Conservation (phyloP, 2,113 vertebrate genomes). For the Alligator mississippiensis region DNA sequence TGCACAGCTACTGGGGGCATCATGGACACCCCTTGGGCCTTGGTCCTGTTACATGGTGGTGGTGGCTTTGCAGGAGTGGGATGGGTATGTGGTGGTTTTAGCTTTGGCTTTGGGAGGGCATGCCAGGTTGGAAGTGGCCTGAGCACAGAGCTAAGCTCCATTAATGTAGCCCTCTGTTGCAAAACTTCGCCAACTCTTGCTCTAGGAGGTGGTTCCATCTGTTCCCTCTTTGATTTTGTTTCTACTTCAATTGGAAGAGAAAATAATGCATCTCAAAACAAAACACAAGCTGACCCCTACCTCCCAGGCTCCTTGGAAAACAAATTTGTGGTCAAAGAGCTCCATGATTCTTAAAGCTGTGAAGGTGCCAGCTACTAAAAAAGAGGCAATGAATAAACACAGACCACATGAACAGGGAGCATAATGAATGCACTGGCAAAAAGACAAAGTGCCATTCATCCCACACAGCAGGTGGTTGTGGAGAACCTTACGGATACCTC, state of each 20-base stretch:
- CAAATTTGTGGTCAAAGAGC: constrained; percentile 92
- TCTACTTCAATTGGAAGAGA: neutral
- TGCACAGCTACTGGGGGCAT: too few species aligned
- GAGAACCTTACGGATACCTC: neutral
- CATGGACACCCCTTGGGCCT: too few species aligned
- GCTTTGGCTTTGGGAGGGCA: too few species aligned
- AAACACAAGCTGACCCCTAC: constrained; percentile 70
- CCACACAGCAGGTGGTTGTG: neutral
- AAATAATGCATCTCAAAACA: neutral
- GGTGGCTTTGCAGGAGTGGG: neutral
- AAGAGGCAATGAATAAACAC: constrained; percentile 91
- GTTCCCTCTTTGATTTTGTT: neutral
- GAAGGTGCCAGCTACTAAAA: constrained; percentile 93
- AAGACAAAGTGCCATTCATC: neutral
- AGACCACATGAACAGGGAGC: neutral
- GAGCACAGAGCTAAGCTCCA: too few species aligned
- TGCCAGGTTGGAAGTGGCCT: too few species aligned
- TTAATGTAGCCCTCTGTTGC: too few species aligned
- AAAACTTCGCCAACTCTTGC: too few species aligned
- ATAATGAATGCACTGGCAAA: neutral
- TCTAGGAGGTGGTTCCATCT: too few species aligned
- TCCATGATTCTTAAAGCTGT: constrained; percentile 93
- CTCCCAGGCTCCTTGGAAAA: constrained; percentile 98
- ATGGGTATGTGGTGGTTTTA: too few species aligned
- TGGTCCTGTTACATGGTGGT: too few species aligned